Evolutionary conservation across 1,140 invertebrate genomes (phyloP), one percentile per base, ranked within the genome.

Genomic region (Drosophila lini): DNA sequence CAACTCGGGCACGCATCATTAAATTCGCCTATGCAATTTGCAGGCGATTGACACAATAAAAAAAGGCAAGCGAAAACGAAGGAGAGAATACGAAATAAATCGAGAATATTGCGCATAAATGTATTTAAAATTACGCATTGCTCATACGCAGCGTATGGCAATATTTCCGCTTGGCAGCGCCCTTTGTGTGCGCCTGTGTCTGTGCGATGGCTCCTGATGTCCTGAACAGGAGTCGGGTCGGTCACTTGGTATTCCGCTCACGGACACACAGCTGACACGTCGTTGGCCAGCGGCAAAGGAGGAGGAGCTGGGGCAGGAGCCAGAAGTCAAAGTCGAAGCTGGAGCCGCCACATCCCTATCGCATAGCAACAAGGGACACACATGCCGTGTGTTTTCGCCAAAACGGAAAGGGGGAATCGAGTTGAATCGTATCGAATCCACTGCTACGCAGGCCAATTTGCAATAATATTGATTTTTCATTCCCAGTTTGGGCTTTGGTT

Each of bases 71-170:
- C 16, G 44, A 28, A 38, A 36, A 41, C 22, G 22, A 57, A n/a
- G 32, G 40, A 52, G 42, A 45, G 56, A 41, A 62, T 60, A 19
- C 44, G 56, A 70, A 55, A 83, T 83, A 88, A 88, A 88, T 88
- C 68, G 80, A 70, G 76, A 74, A 83, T 86, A 86, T 80, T 83
- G 80, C 80, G 83, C 80, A 88, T 77, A 86, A 86, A 86, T 86
- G 80, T 82, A 75, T 86, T 86, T 88, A 88, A 88, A 86, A 86
- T 86, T 83, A 86, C 83, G 84, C 83, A 89, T 86, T 86, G 76
- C 82, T 86, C 82, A 86, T 86, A 88, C 83, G 83, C 83, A 80
- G 76, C 83, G 83, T 86, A 88, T 86, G 83, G 80, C 83, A 81
- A 85, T 85, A 85, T 85, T 85, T 85, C 64, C 81, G 81, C 81